Conservation (phyloP, 2,797 vertebrate genomes). For the Hafferia zeledoni region DNA sequence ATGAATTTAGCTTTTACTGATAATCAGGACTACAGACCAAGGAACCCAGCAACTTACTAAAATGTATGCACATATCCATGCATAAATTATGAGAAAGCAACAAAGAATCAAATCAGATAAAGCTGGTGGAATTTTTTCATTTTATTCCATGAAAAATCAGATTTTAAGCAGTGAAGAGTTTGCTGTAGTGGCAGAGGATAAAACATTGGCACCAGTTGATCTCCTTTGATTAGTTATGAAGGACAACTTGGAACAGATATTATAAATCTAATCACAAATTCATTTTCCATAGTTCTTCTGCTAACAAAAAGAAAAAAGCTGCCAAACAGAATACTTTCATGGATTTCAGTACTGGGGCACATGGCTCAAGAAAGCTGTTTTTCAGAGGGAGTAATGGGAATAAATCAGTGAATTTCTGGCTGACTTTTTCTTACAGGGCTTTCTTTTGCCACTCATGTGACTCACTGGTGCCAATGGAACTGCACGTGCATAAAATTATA, state of each 20-base stretch:
- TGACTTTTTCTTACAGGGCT: background rate
- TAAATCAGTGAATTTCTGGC: background rate
- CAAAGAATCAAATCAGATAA: background rate
- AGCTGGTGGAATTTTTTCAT: background rate
- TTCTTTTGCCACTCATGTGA: background rate
- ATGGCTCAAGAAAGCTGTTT: background rate
- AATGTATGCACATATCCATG: background rate
- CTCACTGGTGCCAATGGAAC: background rate
- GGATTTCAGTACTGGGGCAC: background rate
- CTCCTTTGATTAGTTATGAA: constrained; percentile 27
- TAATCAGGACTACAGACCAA: background rate
- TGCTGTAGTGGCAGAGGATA: background rate
- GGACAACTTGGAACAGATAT: background rate
- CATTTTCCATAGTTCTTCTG: background rate
- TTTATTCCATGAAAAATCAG: background rate
- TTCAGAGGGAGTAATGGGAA: background rate
- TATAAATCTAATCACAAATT: background rate
- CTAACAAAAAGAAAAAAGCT: constrained; percentile 9
- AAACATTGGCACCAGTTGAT: background rate
- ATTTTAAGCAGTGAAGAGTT: background rate
- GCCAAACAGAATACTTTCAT: background rate
- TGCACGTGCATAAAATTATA: background rate
- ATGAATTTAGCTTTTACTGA: background rate
- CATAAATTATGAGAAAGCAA: background rate
- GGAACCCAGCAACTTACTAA: background rate